Percentiles rank a stretch among this genome's conserved stretches.
Conservation (phyloP, 1,140 invertebrate species). For the Araneus ventricosus region DNA sequence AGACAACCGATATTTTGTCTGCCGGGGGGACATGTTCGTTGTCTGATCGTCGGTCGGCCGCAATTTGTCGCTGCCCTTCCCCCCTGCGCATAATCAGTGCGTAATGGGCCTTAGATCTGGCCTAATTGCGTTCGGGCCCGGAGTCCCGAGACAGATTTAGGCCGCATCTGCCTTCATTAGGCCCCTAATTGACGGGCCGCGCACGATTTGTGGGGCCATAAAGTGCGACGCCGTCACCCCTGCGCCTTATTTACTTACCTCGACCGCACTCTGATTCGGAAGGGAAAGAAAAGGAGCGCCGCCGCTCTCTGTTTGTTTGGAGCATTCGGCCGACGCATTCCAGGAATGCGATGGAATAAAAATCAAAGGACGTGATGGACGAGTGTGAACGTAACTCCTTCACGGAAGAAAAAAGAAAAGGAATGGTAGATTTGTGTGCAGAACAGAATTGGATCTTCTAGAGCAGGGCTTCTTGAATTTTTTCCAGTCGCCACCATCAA, state of each 20-base stretch:
- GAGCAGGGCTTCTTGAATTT: too few relatives aligned
- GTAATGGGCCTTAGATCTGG: constrained; percentile 41
- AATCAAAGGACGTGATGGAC: constrained; percentile 8
- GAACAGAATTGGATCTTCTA: too few relatives aligned
- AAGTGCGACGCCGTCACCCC: constrained; percentile 40
- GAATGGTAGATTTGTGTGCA: neutral
- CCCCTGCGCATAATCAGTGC: constrained; percentile 67
- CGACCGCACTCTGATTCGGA: neutral
- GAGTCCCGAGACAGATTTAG: constrained; percentile 69
- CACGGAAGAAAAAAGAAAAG: neutral
- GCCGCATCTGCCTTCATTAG: constrained; percentile 71
- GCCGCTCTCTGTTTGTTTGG: neutral
- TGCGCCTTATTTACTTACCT: constrained; percentile 56
- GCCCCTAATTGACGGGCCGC: constrained; percentile 64
- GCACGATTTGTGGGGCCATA: constrained; percentile 65
- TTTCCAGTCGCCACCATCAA: too few relatives aligned
- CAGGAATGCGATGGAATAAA: neutral
- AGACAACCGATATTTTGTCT: neutral
- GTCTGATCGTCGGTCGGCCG: constrained; percentile 42
- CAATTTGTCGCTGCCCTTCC: constrained; percentile 53
- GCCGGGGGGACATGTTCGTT: neutral
- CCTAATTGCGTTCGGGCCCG: constrained; percentile 55
- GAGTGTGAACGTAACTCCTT: neutral
- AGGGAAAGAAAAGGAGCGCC: neutral
- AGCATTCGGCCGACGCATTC: neutral